A percentile compares a stretch with the other conserved stretches of the same genome.
Evolutionary conservation across 2,888 invertebrate species (phyloP).

Genomic region (Epinotia demarniana): DNA sequence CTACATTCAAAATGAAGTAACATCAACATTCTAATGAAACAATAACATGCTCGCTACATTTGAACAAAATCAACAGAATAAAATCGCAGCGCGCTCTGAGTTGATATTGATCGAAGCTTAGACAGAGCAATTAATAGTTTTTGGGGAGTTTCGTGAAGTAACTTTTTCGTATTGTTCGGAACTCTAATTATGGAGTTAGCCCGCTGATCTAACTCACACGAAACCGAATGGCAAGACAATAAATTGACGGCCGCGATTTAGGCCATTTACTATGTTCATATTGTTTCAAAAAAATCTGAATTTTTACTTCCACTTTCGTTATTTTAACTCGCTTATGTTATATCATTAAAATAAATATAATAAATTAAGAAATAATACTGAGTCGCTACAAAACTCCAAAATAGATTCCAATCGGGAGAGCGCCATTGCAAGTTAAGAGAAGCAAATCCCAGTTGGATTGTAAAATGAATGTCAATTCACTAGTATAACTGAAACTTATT

Average conservation of each 20-base stretch:
- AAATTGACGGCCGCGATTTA: conserved; percentile 7
- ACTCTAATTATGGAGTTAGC: conserved; percentile 63
- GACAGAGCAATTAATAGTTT: conserved; percentile 61
- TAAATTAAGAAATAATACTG: too few species aligned
- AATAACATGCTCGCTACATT: not conserved
- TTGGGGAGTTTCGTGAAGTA: conserved; percentile 58
- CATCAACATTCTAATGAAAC: conserved; percentile 4
- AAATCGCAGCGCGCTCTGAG: conserved; percentile 14
- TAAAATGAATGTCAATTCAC: too few species aligned
- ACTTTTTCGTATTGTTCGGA: conserved; percentile 60
- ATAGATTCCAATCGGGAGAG: too few species aligned
- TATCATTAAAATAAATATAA: too few species aligned
- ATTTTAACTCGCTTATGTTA: too few species aligned
- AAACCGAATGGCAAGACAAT: conserved; percentile 33
- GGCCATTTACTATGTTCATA: too few species aligned
- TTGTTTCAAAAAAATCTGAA: too few species aligned
- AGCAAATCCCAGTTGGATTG: too few species aligned
- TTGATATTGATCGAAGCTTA: conserved; percentile 47
- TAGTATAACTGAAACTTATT: not conserved
- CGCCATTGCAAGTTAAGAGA: too few species aligned
- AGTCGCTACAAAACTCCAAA: too few species aligned
- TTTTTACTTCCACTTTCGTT: too few species aligned
- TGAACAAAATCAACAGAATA: conserved; percentile 25
- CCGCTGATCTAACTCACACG: conserved; percentile 43
- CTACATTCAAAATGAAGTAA: conserved; percentile 4